Evolutionary conservation across 2,888 invertebrate genomes (phyloP).

Genomic region (Galerucella nymphaeae): DNA sequence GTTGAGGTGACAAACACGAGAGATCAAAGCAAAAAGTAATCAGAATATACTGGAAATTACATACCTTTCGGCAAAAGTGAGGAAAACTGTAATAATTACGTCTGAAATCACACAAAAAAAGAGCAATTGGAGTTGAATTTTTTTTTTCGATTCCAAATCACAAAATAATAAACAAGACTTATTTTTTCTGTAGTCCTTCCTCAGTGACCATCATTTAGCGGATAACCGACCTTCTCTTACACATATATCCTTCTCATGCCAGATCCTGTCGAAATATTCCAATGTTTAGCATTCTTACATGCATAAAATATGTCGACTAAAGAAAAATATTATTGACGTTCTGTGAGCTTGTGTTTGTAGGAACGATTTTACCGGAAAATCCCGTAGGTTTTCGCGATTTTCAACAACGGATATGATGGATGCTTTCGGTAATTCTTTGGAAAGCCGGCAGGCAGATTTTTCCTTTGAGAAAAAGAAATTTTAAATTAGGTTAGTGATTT

Average conservation of each 20-base stretch:
- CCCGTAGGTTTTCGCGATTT: conserved; percentile 32
- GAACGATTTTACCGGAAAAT: conserved; percentile 35
- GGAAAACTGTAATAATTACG: background rate
- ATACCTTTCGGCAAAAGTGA: background rate
- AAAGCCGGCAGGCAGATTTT: conserved; percentile 10
- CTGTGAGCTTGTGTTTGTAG: conserved; percentile 29
- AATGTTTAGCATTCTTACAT: conserved; percentile 31
- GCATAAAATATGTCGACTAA: conserved; percentile 32
- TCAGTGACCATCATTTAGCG: conserved; percentile 19
- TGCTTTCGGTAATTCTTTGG: conserved; percentile 30
- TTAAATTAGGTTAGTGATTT: background rate
- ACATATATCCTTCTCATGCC: conserved; percentile 7
- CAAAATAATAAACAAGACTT: conserved; percentile 14
- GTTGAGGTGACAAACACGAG: conserved; percentile 1
- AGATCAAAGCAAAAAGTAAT: conserved; percentile 20
- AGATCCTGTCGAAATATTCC: conserved; percentile 20
- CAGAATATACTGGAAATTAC: conserved; percentile 10
- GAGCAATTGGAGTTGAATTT: too few relatives aligned
- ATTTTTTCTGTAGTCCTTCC: conserved; percentile 3
- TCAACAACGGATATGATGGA: conserved; percentile 32
- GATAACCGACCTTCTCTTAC: background rate
- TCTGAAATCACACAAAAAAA: background rate
- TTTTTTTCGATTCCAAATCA: too few relatives aligned
- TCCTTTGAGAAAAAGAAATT: background rate
- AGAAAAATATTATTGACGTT: conserved; percentile 33